Evolutionary conservation across 23 tunicate genomes (phyloP), one percentile per base, ranked within the genome.

Genomic region (Pegea sp.): DNA sequence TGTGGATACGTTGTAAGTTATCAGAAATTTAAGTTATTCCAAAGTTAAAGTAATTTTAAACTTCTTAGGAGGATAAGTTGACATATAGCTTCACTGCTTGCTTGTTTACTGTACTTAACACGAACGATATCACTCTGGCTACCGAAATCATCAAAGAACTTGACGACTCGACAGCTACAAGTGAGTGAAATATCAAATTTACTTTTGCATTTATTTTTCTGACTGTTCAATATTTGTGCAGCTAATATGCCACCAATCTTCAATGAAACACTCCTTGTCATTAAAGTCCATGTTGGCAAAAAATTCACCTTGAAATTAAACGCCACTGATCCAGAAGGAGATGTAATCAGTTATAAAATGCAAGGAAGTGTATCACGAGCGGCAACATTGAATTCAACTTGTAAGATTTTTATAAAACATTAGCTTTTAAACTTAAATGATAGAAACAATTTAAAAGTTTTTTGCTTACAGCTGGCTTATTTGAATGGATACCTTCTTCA

Each of bases 401-500:
- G 80, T 72, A 30, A 49, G 80, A 43, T 3, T n/a, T n/a, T n/a
- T n/a, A n/a, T n/a, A n/a, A n/a, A n/a, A n/a, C n/a, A n/a, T n/a
- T n/a, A n/a, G n/a, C n/a, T n/a, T n/a, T n/a, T n/a, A n/a, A n/a
- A n/a, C n/a, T n/a, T n/a, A n/a, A n/a, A n/a, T n/a, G n/a, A n/a
- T n/a, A n/a, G n/a, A n/a, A n/a, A n/a, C n/a, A n/a, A n/a, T n/a
- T n/a, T n/a, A n/a, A n/a, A n/a, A n/a, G n/a, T n/a, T n/a, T n/a
- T n/a, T n/a, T n/a, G 24, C 26, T 53, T 29, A 13, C 65, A 81
- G 80, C 62, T 61, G 93, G 93, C 1, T 0, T 61, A 0, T 81
- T 81, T 49, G 56, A 69, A 28, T 81, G 75, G 79, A 81, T 75
- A 13, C 93, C 93, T 42, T 34, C 53, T 5, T 52, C 60, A 22